Evolutionary conservation across 2,888 invertebrate species (phyloP), one percentile per base, ranked within the genome.

Genomic region (Drosophila lacicola): DNA sequence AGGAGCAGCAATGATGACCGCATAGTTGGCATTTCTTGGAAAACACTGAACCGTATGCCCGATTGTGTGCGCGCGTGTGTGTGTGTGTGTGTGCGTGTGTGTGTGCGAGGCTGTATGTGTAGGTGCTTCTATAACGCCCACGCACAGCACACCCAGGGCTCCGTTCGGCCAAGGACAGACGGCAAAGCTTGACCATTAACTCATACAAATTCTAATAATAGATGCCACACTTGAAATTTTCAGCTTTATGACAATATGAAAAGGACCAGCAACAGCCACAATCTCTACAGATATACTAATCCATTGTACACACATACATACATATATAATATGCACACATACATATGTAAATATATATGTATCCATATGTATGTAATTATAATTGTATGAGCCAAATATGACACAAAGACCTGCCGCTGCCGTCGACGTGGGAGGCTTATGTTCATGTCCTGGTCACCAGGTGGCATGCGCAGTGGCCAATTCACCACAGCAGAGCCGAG

Each of bases 381-480:
- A 68, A 45, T 37, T 46, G 41, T 55, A 25, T 19, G 39, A 34
- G 37, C 44, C 39, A 66, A 53, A 41, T 46, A 51, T 65, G 67
- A 46, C 56, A 65, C 51, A 65, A 57, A 51, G 17, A 66, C 50
- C 56, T 53, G 66, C 57, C 70, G 56, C 56, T 69, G 69, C 60
- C 36, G 64, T 33, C 19, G 50, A 74, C 80, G 82, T 82, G 87
- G 81, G 78, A 70, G 69, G 78, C 65, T 77, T 63, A 71, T 69
- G 64, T 63, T 61, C 68, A 62, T 56, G 79, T 84, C 88, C 74
- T 84, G 75, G 77, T 73, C 74, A 72, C 77, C 71, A 70, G 49
- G 60, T 63, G 80, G 61, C 85, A 82, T 86, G 85, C 85, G 85
- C 85, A 88, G 25, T 64, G 29, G 6, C 8, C 11, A 69, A 74